A percentile compares a stretch with the other conserved stretches of the same genome.
These are phyloP conservation scores for Circaetus gallicus DNA, from an alignment of 2,113 vertebrate genomes.

Conservation along the genomic window DNA sequence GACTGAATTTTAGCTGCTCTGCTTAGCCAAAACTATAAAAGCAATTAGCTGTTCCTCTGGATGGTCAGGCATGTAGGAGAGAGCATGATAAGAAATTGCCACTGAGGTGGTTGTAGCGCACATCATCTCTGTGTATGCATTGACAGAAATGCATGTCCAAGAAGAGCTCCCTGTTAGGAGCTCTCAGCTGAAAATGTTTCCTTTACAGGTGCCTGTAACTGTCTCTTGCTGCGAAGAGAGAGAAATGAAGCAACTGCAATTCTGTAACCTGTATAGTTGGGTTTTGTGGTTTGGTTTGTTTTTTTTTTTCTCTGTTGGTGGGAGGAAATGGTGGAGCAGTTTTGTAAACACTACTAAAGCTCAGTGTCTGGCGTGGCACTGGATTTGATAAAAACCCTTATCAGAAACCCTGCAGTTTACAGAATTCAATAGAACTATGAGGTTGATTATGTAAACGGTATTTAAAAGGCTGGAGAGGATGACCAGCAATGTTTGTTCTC, in stretches of 20 bases:
- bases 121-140: background rate
- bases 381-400: slow-evolving; percentile 7
- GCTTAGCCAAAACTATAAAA: background rate
- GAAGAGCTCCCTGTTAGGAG: background rate
- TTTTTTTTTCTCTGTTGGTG: background rate
- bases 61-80: background rate
- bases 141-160: background rate
- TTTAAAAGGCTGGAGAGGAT: background rate
- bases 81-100: background rate
- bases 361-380: background rate
- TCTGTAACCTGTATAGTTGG: background rate
- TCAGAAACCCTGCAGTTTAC: background rate
- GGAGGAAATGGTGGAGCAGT: background rate
- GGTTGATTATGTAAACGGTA: background rate
- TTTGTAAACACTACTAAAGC: background rate
- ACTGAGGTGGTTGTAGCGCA: background rate
- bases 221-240: background rate
- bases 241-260: background rate
- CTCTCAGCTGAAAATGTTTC: background rate
- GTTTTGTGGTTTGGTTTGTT: background rate
- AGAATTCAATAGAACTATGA: background rate
- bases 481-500: background rate
- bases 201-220: background rate
- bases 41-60: background rate
- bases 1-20: background rate